Base-by-base conservation (phyloP, 2,113 vertebrate species). In the Dryoscopus gambensis region DNA sequence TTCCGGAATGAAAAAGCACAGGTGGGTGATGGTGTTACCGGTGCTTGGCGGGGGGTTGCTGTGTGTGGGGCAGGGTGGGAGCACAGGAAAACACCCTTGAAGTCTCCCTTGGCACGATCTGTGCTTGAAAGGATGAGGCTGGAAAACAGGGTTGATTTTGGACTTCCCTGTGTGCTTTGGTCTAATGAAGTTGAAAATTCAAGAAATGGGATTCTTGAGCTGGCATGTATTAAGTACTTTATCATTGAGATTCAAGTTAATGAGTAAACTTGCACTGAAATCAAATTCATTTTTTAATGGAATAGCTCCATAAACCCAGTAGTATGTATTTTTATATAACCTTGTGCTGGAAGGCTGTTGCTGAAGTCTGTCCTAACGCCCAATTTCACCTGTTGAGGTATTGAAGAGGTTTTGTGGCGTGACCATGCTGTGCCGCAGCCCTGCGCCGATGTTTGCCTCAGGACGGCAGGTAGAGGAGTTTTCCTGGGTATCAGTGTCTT, bases 361-460 rank as follows among this genome's bases (percentile, higher is more conserved):
- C 33, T 27, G 11, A 47, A 28, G 70, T 57, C 70, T 65, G 50
- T 65, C 60, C 60, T 49, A 8, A 20, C 16, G 70, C 35, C 70
- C 60, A 57, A 3, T 25, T 35, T 20, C 30, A 4, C 6, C 50
- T 30, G 35, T 16, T 30, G 60, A 40, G n/a, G n/a, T 30, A 60
- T 9, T 49, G 50, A 19, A 30, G 28, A 28, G 42, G 35, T 24
- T 13, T 33, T 1, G 5, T 39, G 42, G 53, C 1, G 2, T 39
- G n/a, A 12, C 10, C 2, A 3, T 1, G 18, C 57, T 33, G 17
- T 53, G 33, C 56, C 2, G 1, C 46, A 15, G 46, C 73, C 20
- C 7, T 53, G 7, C 0, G 1, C 60, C 0, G 3, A 5, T 15
- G 10, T 49, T n/a, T 21, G 18, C 79, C 78, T 49, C 33, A 10